These are phyloP conservation scores for Stigmatopora argus DNA, from an alignment of 2,113 vertebrate genomes.

Conservation along the genomic window DNA sequence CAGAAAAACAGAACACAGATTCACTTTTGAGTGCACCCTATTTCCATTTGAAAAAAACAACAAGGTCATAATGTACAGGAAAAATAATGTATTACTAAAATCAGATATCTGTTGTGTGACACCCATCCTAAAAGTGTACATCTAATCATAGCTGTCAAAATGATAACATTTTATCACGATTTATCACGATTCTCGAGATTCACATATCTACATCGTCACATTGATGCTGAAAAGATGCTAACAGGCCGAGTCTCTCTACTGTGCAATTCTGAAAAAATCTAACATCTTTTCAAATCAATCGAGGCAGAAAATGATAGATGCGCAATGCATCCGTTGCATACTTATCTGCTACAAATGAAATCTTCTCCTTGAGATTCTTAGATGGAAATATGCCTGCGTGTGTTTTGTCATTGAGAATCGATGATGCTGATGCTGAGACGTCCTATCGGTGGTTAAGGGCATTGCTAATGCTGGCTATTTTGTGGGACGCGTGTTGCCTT, in stretches of 20 bases:
- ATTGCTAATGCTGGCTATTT: conserved; percentile 43
- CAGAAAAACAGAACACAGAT: not conserved
- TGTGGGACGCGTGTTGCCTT: conserved; percentile 46
- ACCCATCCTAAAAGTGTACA: no score
- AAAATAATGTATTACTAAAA: no score
- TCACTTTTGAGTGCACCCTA: not conserved
- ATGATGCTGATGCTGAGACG: conserved; percentile 35
- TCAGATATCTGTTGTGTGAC: no score
- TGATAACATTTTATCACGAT: not conserved
- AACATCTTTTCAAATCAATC: not conserved
- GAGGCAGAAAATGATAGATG: not conserved
- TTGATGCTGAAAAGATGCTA: conserved; percentile 14
- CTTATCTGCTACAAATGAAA: conserved; percentile 16
- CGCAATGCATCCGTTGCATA: conserved; percentile 5
- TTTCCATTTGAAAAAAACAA: not conserved
- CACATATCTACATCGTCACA: not conserved
- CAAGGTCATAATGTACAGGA: no score
- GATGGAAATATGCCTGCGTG: not conserved
- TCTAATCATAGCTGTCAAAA: no score
- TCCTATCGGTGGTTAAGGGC: conserved; percentile 32
- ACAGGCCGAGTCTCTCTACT: conserved; percentile 34
- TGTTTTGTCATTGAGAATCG: conserved; percentile 17
- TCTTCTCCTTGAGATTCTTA: not conserved
- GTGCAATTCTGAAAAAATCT: conserved; percentile 6
- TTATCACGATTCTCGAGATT: not conserved